A percentile compares a stretch with the other conserved stretches of the same genome.
phyloP scores from a whole-genome alignment of 2,113 vertebrate genomes.

The Oryzias curvinotus region DNA sequence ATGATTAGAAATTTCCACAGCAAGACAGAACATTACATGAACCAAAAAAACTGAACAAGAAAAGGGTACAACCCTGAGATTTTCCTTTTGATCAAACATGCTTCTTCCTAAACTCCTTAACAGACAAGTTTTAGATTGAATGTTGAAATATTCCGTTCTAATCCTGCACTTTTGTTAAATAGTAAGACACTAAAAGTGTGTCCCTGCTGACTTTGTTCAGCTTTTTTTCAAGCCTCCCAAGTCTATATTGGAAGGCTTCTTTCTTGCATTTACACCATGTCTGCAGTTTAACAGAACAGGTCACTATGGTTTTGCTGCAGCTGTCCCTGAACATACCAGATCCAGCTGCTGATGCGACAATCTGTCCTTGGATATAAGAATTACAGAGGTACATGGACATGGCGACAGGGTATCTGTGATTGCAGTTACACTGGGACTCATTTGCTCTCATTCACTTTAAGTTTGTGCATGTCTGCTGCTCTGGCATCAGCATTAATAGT shows the following conservation, averaged over 20 bases:
- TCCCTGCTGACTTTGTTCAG: not conserved
- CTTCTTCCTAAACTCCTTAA: too few species aligned
- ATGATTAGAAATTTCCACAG: too few species aligned
- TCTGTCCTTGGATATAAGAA: constrained; percentile 20
- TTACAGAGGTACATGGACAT: constrained; percentile 1
- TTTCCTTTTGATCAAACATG: too few species aligned
- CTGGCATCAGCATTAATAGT: constrained; percentile 51
- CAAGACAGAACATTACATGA: too few species aligned
- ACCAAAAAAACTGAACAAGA: too few species aligned
- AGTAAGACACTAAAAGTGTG: too few species aligned
- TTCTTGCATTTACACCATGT: constrained; percentile 18
- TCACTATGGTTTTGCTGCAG: constrained; percentile 22
- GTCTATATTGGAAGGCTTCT: constrained; percentile 8
- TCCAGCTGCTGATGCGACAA: constrained; percentile 46
- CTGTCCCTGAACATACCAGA: constrained; percentile 40
- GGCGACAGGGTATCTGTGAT: constrained; percentile 16
- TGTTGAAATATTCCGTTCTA: too few species aligned
- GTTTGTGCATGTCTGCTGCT: constrained; percentile 33
- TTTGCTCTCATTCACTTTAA: constrained; percentile 38
- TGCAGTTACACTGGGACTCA: constrained; percentile 49
- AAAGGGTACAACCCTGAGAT: too few species aligned
- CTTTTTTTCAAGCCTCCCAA: constrained; percentile 44
- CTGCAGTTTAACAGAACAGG: constrained; percentile 39
- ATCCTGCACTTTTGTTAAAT: too few species aligned
- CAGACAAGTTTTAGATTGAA: too few species aligned